A percentile compares a stretch with the other conserved stretches of the same genome.
Conservation (phyloP, 1,140 invertebrate species). For the Eupeodes corollae region DNA sequence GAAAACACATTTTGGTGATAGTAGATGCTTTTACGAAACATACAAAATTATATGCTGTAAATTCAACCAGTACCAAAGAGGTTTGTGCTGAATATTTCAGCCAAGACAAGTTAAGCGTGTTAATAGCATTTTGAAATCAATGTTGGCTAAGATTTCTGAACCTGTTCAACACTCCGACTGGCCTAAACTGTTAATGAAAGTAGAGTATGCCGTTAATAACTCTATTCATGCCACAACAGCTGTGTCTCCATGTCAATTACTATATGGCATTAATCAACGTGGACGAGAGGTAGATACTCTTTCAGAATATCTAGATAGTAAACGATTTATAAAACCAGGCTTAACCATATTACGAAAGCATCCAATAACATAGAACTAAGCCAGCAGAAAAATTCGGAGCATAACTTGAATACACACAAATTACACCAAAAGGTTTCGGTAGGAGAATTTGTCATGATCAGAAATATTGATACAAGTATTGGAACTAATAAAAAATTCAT, state of each 20-base stretch:
- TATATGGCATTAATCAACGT: constrained; percentile 4
- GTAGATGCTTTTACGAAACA: neutral
- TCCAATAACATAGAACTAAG: neutral
- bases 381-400: too few species aligned
- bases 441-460: too few species aligned
- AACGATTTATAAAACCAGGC: too few species aligned
- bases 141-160: constrained; percentile 6
- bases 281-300: neutral
- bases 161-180: constrained; percentile 4
- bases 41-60: neutral
- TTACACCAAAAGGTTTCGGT: too few species aligned
- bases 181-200: constrained; percentile 8
- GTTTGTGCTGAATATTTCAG: neutral
- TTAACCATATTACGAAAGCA: too few species aligned
- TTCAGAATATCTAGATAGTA: too few species aligned
- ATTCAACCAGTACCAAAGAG: neutral
- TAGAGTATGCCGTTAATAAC: constrained; percentile 17
- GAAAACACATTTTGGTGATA: too few species aligned
- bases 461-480: too few species aligned
- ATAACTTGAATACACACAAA: too few species aligned
- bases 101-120: constrained; percentile 12
- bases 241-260: constrained; percentile 9
- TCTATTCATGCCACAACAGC: constrained; percentile 10
- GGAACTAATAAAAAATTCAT: neutral
- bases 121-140: constrained; percentile 7